phyloP scores from a whole-genome alignment of 2,888 invertebrate species.

The Drosophila macrospina region DNA sequence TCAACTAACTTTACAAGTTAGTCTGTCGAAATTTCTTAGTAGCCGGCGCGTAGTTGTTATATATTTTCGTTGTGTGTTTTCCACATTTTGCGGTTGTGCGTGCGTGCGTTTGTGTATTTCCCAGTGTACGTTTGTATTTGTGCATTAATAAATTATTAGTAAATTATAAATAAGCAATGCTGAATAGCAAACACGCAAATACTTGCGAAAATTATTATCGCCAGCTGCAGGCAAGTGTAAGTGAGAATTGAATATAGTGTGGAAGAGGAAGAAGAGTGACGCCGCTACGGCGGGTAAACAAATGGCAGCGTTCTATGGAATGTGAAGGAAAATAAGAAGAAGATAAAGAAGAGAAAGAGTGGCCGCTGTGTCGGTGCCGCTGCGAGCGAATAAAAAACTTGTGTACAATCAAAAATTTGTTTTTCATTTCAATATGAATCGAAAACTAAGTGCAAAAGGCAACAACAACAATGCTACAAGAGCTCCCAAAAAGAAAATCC shows the following conservation, averaged over 20 bases:
- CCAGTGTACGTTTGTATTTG: slow-evolving; percentile 43
- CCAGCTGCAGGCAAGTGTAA: slow-evolving; percentile 69
- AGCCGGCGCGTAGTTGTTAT: slow-evolving; percentile 27
- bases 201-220: slow-evolving; percentile 58
- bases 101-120: slow-evolving; percentile 29
- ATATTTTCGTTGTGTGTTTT: slow-evolving; percentile 20
- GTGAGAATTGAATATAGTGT: slow-evolving; percentile 44
- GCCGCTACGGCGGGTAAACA: slow-evolving; percentile 64
- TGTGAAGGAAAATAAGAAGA: slow-evolving; percentile 47
- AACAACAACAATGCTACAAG: slow-evolving; percentile 53
- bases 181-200: slow-evolving; percentile 57
- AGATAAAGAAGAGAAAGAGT: slow-evolving; percentile 25
- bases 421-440: slow-evolving; percentile 61
- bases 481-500: slow-evolving; percentile 80
- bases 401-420: slow-evolving; percentile 52
- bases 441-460: slow-evolving; percentile 77
- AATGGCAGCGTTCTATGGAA: slow-evolving; percentile 64
- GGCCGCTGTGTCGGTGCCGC: background rate
- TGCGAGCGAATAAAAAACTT: slow-evolving; percentile 27
- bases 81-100: slow-evolving; percentile 34
- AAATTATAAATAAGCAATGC: slow-evolving; percentile 49
- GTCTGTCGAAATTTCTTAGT: slow-evolving; percentile 33
- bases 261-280: slow-evolving; percentile 36
- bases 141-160: slow-evolving; percentile 63
- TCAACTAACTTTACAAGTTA: slow-evolving; percentile 43